phyloP scores from a whole-genome alignment of 2,797 vertebrate species.

The Lepilemur septentrionalis region DNA sequence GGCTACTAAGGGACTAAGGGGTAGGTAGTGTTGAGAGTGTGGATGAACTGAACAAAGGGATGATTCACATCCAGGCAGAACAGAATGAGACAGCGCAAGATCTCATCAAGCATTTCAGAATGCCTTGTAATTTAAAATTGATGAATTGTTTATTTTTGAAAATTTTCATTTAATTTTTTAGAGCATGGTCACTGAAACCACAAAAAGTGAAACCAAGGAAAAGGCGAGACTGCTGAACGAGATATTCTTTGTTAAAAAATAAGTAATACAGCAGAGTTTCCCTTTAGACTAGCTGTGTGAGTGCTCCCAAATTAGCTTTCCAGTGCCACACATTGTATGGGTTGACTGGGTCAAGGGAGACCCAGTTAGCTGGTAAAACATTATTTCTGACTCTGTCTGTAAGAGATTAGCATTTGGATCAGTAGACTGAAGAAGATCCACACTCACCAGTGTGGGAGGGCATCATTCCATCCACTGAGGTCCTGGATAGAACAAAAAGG shows the following conservation, averaged over 20 bases:
- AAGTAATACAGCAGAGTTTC: not conserved
- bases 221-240: not conserved
- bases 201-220: not conserved
- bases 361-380: not conserved
- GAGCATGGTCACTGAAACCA: not conserved
- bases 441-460: not conserved
- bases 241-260: not conserved
- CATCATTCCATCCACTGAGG: not conserved
- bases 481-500: not conserved
- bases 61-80: not conserved
- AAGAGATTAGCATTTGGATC: not conserved
- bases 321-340: not conserved
- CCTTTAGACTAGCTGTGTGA: not conserved
- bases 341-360: not conserved
- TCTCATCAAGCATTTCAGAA: not conserved
- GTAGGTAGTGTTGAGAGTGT: not conserved
- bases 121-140: not conserved
- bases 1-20: not conserved
- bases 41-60: not conserved
- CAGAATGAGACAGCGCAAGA: not conserved
- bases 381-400: not conserved
- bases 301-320: not conserved
- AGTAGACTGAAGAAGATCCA: not conserved
- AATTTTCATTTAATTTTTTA: not conserved
- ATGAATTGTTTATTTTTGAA: not conserved